Evolutionary conservation across 2,113 vertebrate species (phyloP).

Genomic region (Crotophaga sulcirostris): DNA sequence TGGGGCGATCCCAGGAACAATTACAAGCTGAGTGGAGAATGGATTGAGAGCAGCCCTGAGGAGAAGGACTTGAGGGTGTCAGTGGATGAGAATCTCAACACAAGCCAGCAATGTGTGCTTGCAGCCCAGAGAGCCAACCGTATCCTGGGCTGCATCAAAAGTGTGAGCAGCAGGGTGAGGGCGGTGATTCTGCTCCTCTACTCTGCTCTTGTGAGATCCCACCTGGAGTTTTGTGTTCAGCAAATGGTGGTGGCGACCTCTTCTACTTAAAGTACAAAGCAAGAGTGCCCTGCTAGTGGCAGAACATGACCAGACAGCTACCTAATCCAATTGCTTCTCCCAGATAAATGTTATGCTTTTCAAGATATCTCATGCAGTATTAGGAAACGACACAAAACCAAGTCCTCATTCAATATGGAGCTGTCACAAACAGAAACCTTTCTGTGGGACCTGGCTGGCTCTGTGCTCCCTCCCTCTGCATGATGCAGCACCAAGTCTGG

Average conservation of each 20-base stretch:
- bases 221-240: no score
- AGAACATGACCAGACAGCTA: background rate
- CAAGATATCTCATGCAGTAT: background rate
- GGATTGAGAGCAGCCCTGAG: no score
- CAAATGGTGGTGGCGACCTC: background rate
- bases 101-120: no score
- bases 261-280: background rate
- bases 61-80: no score
- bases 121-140: no score
- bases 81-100: no score
- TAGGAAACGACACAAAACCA: background rate
- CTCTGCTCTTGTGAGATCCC: no score
- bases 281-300: background rate
- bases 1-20: no score
- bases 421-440: background rate
- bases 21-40: no score
- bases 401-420: background rate
- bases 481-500: accelerated
- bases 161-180: no score
- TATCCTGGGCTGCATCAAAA: no score
- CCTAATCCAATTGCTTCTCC: background rate
- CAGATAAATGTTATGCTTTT: background rate
- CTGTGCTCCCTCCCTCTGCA: background rate
- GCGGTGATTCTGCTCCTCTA: no score
- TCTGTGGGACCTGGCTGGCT: background rate